phyloP scores from a whole-genome alignment of 2,888 invertebrate genomes.

The Ennomos quercinarius region DNA sequence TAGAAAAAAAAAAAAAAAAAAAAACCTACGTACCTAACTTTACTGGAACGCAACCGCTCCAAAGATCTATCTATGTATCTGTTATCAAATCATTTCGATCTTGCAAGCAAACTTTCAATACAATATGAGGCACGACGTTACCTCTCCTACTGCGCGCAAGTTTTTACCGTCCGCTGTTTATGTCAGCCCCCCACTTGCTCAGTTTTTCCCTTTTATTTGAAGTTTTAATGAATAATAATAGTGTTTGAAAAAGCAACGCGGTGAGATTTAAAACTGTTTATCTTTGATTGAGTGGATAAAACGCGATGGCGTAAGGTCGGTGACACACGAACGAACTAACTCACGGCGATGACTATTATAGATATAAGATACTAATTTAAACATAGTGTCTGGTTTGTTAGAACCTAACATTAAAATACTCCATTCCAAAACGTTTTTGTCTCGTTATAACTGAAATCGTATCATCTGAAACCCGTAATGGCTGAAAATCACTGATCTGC shows the following conservation, averaged over 20 bases:
- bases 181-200: slow-evolving; percentile 77
- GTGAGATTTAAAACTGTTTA: slow-evolving; percentile 77
- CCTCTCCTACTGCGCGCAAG: slow-evolving; percentile 54
- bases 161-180: slow-evolving; percentile 74
- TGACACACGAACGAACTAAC: no score
- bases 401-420: no score
- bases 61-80: slow-evolving; percentile 1
- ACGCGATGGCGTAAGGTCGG: slow-evolving; percentile 43
- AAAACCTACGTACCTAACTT: no score
- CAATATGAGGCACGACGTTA: slow-evolving; percentile 28
- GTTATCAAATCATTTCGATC: slow-evolving; percentile 22
- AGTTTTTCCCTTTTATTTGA: slow-evolving; percentile 79
- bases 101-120: slow-evolving; percentile 22
- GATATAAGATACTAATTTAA: no score
- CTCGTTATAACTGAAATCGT: no score
- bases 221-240: slow-evolving; percentile 83
- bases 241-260: slow-evolving; percentile 67
- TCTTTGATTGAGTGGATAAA: slow-evolving; percentile 57
- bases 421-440: no score
- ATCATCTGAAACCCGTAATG: no score
- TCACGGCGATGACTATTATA: no score
- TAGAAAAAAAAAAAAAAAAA: no score
- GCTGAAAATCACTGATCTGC: no score
- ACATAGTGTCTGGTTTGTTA: no score
- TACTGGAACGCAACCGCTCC: neutral